These are phyloP conservation scores for Rhopalosiphum padi DNA, from an alignment of 1,140 invertebrate genomes.

Conservation along the genomic window DNA sequence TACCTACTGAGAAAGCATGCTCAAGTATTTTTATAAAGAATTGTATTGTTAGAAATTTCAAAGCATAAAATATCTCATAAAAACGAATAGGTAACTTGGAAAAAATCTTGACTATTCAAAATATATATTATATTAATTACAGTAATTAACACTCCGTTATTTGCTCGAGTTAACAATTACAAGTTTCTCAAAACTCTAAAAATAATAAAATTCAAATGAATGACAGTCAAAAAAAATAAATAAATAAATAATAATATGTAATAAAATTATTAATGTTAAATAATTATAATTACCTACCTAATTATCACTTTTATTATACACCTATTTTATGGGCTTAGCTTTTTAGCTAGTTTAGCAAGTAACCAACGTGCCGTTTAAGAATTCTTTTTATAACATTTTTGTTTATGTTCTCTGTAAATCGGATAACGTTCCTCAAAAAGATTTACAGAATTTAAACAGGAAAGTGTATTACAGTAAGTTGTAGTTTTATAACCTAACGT, in stretches of 20 bases:
- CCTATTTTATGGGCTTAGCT: not conserved
- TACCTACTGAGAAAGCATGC: not conserved
- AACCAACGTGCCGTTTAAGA: not conserved
- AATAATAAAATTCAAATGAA: not conserved
- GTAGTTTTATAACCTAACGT: not conserved
- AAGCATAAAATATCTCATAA: not conserved
- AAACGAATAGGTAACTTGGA: not conserved
- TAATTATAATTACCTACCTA: not conserved
- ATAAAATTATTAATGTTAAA: not conserved
- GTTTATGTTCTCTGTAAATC: not conserved
- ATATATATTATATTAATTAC: not conserved
- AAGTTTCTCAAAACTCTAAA: not conserved
- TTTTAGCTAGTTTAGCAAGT: not conserved
- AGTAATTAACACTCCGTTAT: not conserved
- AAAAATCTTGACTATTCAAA: not conserved
- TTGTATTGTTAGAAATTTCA: not conserved
- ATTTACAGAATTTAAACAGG: not conserved
- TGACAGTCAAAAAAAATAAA: not conserved
- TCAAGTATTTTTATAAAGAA: constrained; percentile 1
- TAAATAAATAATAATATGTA: not conserved
- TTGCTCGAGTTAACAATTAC: not conserved
- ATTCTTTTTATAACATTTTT: not conserved
- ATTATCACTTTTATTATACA: not conserved
- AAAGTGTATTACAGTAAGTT: not conserved
- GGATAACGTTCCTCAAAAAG: not conserved